Conservation (phyloP, 2,797 vertebrate species). For the Hylomyscus alleni region DNA sequence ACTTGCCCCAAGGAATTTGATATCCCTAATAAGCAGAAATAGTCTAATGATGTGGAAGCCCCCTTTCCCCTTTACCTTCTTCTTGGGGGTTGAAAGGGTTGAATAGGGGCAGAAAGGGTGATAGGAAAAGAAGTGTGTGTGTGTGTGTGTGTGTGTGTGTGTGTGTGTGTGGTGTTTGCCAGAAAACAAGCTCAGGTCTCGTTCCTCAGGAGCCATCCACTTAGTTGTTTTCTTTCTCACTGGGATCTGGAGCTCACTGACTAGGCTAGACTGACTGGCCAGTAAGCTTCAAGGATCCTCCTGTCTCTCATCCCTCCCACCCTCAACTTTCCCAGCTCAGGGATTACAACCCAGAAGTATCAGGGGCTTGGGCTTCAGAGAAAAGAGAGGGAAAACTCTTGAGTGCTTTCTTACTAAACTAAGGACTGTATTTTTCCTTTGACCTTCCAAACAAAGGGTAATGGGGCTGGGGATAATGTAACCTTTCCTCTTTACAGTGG, state of each 20-base stretch:
- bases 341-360: background rate
- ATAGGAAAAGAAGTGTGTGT: background rate
- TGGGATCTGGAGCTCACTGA: background rate
- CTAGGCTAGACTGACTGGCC: background rate
- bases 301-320: background rate
- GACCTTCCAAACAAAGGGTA: background rate
- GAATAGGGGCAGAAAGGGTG: background rate
- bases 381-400: background rate
- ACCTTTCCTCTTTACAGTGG: background rate
- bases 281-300: background rate
- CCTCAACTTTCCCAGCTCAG: background rate
- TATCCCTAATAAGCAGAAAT: background rate
- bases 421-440: constrained; percentile 36
- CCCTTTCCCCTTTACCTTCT: background rate
- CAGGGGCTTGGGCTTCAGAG: background rate
- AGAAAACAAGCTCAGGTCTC: background rate
- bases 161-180: background rate
- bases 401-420: background rate
- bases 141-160: background rate
- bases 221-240: background rate
- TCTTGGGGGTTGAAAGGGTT: background rate
- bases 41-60: background rate
- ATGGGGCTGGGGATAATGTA: background rate
- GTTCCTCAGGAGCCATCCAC: background rate
- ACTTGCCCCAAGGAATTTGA: background rate